A percentile compares a stretch with the other conserved stretches of the same genome.
These are phyloP conservation scores for Cynocephalus volans DNA, from an alignment of 2,113 vertebrate species.

Conservation along the genomic window DNA sequence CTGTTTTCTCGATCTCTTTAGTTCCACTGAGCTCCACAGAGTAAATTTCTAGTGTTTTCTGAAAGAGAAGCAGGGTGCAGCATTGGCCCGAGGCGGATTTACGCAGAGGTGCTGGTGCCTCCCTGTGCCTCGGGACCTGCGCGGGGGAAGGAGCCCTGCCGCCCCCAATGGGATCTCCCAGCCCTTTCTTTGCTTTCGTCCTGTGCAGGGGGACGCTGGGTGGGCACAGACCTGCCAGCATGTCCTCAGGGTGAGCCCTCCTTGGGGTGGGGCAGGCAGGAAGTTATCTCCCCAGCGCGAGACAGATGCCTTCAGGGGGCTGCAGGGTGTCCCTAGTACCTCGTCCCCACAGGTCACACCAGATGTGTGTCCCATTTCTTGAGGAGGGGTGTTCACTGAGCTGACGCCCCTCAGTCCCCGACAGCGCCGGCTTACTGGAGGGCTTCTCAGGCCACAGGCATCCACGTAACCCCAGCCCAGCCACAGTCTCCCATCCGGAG, in stretches of 20 bases:
- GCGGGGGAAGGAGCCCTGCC: not conserved
- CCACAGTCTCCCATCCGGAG: fast-evolving
- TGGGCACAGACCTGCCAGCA: not conserved
- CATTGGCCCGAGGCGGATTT: not conserved
- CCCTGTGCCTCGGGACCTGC: too few relatives aligned
- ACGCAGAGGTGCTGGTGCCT: not conserved
- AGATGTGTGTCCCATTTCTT: too few relatives aligned
- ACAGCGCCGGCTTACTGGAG: not conserved
- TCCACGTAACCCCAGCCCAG: too few relatives aligned
- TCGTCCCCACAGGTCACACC: not conserved
- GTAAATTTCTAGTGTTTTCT: slow-evolving; percentile 88
- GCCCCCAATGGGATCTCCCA: too few relatives aligned
- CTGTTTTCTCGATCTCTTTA: slow-evolving; percentile 78
- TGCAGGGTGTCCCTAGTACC: not conserved
- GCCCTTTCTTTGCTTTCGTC: not conserved
- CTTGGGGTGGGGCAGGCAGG: not conserved
- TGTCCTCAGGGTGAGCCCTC: not conserved
- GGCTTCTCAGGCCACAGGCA: not conserved
- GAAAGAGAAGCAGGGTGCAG: slow-evolving; percentile 63
- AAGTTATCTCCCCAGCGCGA: not conserved
- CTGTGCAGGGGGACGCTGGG: not conserved
- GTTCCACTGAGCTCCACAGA: slow-evolving; percentile 87
- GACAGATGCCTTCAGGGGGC: not conserved
- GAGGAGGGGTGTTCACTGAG: not conserved
- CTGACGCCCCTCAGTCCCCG: not conserved